These are phyloP conservation scores for Acrocyrtus sp. DNA, from an alignment of 2,888 invertebrate species.

Conservation along the genomic window DNA sequence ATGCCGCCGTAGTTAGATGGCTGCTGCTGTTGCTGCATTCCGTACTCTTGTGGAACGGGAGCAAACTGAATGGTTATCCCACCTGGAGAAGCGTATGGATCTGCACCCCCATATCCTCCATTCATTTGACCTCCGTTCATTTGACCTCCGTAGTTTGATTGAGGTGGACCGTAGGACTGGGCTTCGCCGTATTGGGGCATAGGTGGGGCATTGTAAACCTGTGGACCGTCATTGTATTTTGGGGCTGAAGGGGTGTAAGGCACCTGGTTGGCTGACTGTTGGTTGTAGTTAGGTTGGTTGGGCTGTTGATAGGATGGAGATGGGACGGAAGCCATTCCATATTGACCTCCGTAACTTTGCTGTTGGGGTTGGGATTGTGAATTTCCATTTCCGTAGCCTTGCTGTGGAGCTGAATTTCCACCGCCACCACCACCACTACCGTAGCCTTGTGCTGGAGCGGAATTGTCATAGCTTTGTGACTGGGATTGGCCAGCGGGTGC, in stretches of 20 bases:
- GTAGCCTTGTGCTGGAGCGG: not conserved
- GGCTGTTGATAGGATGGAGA: not conserved
- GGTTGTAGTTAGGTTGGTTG: not conserved
- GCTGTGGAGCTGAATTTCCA: too few species aligned
- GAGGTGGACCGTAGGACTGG: not conserved
- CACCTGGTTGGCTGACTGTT: not conserved
- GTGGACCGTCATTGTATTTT: too few species aligned
- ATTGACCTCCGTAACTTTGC: too few species aligned
- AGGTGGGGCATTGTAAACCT: not conserved
- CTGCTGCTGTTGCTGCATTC: slow-evolving; percentile 30
- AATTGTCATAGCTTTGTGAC: too few species aligned
- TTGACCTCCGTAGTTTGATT: not conserved
- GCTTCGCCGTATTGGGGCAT: not conserved
- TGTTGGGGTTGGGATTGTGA: not conserved
- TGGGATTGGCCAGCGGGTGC: not conserved
- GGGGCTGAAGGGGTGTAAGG: too few species aligned
- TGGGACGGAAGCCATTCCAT: not conserved
- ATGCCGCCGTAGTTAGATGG: not conserved
- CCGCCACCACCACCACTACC: too few species aligned
- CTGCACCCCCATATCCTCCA: slow-evolving; percentile 5
- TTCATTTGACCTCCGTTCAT: not conserved
- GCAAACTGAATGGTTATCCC: slow-evolving; percentile 6
- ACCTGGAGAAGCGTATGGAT: not conserved
- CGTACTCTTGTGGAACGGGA: slow-evolving; percentile 10
- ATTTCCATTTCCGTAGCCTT: too few species aligned